Evolutionary conservation across 2,888 invertebrate genomes (phyloP).

Genomic region (Epiblema foenella): DNA sequence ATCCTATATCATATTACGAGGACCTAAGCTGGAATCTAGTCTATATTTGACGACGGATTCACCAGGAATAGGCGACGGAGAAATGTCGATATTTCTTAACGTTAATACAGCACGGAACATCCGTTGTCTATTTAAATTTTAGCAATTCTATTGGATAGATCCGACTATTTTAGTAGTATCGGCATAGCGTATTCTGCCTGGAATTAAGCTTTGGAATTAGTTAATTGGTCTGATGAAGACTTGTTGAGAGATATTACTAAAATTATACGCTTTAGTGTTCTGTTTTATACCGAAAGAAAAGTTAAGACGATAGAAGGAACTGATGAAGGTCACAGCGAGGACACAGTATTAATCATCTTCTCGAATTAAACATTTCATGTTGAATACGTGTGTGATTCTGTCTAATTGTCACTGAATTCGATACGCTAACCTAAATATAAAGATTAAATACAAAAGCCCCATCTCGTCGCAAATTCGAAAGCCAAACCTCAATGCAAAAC

Average conservation of each 20-base stretch:
- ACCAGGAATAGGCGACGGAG: constrained; percentile 53
- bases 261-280: too few relatives aligned
- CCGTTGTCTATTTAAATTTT: constrained; percentile 32
- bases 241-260: not conserved
- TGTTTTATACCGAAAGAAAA: not conserved
- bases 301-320: not conserved
- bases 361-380: not conserved
- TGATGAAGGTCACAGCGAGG: not conserved
- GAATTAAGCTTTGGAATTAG: not conserved
- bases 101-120: constrained; percentile 36
- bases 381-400: not conserved
- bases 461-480: not conserved
- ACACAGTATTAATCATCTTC: not conserved
- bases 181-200: not conserved
- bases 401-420: not conserved
- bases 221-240: not conserved
- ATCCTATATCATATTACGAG: constrained; percentile 53
- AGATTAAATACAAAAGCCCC: not conserved
- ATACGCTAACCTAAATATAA: not conserved
- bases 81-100: constrained; percentile 49
- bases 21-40: constrained; percentile 55
- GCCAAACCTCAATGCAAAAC: constrained; percentile 15
- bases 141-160: constrained; percentile 4
- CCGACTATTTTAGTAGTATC: not conserved
- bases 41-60: constrained; percentile 66